phyloP scores from a whole-genome alignment of 2,888 invertebrate genomes.

The Keiferia lycopersicella region DNA sequence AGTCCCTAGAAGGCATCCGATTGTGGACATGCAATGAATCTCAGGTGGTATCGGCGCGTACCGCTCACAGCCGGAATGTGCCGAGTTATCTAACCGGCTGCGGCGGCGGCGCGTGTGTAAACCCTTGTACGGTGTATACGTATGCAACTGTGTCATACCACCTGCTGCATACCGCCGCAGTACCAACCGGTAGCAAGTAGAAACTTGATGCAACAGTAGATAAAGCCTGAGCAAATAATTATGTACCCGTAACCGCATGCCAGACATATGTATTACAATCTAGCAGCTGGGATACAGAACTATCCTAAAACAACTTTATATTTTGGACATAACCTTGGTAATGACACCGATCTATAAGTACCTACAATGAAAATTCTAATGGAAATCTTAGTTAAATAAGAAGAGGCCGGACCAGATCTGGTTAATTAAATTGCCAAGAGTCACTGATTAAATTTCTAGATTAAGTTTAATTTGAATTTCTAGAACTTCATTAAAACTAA shows the following conservation, averaged over 20 bases:
- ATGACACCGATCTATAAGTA: background rate
- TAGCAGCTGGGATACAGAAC: background rate
- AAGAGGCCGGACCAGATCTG: background rate
- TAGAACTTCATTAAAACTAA: constrained; percentile 3
- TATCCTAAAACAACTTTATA: background rate
- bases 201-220: background rate
- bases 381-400: background rate
- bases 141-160: constrained; percentile 1
- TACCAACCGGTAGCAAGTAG: background rate
- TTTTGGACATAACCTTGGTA: background rate
- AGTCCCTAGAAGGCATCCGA: background rate
- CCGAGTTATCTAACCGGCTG: background rate
- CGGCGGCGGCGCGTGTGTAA: background rate
- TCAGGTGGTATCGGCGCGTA: background rate
- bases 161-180: background rate
- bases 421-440: background rate
- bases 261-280: background rate
- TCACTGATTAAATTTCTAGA: constrained; percentile 7
- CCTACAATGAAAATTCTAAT: background rate
- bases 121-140: background rate
- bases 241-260: background rate
- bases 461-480: constrained; percentile 7
- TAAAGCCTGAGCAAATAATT: background rate
- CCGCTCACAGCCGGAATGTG: background rate
- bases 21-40: background rate